Evolutionary conservation across 2,113 vertebrate species (phyloP).

Genomic region (Nanorana parkeri): DNA sequence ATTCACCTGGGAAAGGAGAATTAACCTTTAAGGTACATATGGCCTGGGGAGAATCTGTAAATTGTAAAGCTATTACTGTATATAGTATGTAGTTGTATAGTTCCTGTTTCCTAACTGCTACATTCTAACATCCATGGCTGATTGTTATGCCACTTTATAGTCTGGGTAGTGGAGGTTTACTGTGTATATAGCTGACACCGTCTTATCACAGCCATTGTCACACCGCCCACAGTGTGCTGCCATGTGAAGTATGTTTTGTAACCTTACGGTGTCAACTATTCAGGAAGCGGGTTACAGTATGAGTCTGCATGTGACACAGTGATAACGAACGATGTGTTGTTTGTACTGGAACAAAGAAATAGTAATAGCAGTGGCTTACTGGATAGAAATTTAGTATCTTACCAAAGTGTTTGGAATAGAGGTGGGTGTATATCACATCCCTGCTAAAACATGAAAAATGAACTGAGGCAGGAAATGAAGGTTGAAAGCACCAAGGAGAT

Average conservation of each 20-base stretch:
- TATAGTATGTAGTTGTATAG: no score
- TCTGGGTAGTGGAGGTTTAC: neutral
- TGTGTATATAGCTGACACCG: neutral
- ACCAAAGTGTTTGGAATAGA: neutral
- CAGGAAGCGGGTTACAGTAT: neutral
- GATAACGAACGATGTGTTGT: slow-evolving; percentile 18
- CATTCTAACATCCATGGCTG: no score
- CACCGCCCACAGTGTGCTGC: neutral
- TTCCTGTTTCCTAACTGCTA: no score
- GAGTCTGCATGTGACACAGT: neutral
- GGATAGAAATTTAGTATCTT: slow-evolving; percentile 4
- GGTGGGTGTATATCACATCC: slow-evolving; percentile 5
- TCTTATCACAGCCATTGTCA: neutral
- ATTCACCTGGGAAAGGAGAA: no score
- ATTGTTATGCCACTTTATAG: neutral
- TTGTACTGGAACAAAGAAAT: neutral
- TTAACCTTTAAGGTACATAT: no score
- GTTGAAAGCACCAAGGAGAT: slow-evolving; percentile 24
- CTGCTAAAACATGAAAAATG: neutral
- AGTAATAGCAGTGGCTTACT: neutral
- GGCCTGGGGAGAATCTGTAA: no score
- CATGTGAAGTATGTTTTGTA: neutral
- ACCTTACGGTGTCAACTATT: neutral
- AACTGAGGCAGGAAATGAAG: slow-evolving; percentile 13
- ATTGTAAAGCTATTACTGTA: no score